These are phyloP conservation scores for Hydroisotoma schaefferi DNA, from an alignment of 2,888 invertebrate genomes.

Conservation along the genomic window DNA sequence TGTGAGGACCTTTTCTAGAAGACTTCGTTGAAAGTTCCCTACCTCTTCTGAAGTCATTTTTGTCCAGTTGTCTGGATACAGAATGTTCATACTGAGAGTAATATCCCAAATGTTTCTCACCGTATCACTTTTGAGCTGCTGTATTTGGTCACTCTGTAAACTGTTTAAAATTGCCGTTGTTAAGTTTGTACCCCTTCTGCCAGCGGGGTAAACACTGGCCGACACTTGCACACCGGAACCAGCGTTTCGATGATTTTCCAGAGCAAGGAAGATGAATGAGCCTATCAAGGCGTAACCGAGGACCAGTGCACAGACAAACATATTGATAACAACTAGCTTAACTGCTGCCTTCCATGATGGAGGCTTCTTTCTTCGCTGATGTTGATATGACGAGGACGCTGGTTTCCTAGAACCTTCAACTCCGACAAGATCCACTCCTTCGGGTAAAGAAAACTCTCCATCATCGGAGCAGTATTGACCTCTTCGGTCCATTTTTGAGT, in stretches of 20 bases:
- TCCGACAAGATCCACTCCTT: constrained; percentile 48
- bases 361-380: constrained; percentile 27
- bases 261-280: constrained; percentile 73
- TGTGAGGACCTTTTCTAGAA: constrained; percentile 42
- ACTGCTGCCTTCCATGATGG: constrained; percentile 46
- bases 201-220: constrained; percentile 42
- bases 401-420: constrained; percentile 35
- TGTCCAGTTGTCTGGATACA: constrained; percentile 48
- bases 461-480: constrained; percentile 47
- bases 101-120: constrained; percentile 48
- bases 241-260: constrained; percentile 57
- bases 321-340: constrained; percentile 61
- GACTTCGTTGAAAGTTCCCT: constrained; percentile 42
- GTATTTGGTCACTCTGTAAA: constrained; percentile 41
- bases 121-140: constrained; percentile 45
- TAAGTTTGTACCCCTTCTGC: constrained; percentile 40
- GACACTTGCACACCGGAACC: constrained; percentile 41
- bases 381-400: constrained; percentile 16
- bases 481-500: constrained; percentile 42
- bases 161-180: constrained; percentile 41
- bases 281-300: constrained; percentile 72
- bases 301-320: constrained; percentile 75
- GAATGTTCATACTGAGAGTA: constrained; percentile 47
- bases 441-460: constrained; percentile 47
- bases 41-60: constrained; percentile 47